phyloP scores from a whole-genome alignment of 2,797 vertebrate genomes.

The Urosaurus nigricauda region DNA sequence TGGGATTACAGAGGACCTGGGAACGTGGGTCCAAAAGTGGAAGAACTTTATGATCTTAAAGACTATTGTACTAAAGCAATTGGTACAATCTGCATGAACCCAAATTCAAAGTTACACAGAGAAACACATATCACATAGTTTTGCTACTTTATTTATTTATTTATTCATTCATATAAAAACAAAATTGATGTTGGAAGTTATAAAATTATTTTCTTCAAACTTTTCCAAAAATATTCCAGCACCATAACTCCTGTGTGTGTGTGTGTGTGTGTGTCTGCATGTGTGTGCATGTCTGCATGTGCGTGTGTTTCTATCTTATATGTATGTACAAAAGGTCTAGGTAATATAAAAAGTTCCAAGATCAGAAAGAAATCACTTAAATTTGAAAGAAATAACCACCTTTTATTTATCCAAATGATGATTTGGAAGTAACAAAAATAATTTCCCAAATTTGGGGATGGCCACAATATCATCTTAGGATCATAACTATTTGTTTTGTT shows the following conservation, averaged over 20 bases:
- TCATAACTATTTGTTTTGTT: neutral
- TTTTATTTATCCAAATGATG: neutral
- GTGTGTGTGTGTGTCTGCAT: no score
- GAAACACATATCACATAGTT: neutral
- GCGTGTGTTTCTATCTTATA: no score
- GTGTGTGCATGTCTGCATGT: no score
- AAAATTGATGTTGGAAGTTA: neutral
- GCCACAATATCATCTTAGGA: neutral
- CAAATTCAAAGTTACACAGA: neutral
- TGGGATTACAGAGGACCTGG: neutral
- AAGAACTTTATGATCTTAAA: no score
- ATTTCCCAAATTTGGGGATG: neutral
- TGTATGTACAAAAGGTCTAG: no score
- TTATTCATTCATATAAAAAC: neutral
- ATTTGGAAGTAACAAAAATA: neutral
- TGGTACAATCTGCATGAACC: neutral
- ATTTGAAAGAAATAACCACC: neutral
- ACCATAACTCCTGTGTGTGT: no score
- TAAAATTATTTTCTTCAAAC: constrained; percentile 4
- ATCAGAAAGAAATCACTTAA: neutral
- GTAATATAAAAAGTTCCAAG: neutral
- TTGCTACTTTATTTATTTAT: neutral
- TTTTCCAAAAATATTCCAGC: neutral
- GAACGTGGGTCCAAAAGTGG: no score
- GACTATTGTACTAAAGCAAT: no score